Evolutionary conservation across 2,888 invertebrate genomes (phyloP).

Genomic region (Labia minor): DNA sequence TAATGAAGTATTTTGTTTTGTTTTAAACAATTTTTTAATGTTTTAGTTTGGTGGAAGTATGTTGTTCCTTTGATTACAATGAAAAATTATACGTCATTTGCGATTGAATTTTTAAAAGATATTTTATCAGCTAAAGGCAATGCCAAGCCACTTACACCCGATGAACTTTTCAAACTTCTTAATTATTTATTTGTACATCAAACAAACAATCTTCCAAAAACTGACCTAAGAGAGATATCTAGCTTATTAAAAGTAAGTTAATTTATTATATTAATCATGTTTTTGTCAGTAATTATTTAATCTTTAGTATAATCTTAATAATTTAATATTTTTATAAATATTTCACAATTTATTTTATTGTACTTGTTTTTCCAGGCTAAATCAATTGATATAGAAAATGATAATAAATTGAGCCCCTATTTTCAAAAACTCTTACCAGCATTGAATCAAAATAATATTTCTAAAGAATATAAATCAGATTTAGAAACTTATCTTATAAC

Average conservation of each 20-base stretch:
- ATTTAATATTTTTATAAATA: conserved; percentile 17
- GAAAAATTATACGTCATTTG: conserved; percentile 56
- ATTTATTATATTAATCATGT: neutral
- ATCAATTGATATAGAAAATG: conserved; percentile 31
- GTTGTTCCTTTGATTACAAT: conserved; percentile 61
- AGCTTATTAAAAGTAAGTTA: neutral
- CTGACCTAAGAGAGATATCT: conserved; percentile 28
- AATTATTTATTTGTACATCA: too few species aligned
- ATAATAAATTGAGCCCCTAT: conserved; percentile 35
- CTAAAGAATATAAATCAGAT: neutral
- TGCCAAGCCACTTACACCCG: conserved; percentile 39
- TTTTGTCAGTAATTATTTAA: too few species aligned
- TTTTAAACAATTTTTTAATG: conserved; percentile 14
- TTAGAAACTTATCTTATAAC: conserved; percentile 45
- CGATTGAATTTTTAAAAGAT: conserved; percentile 49
- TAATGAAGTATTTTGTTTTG: conserved; percentile 17
- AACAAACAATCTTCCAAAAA: conserved; percentile 39
- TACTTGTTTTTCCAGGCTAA: conserved; percentile 41
- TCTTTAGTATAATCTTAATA: too few species aligned
- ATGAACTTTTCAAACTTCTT: conserved; percentile 41
- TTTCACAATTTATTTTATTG: conserved; percentile 21
- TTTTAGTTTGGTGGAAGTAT: conserved; percentile 61
- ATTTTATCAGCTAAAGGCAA: conserved; percentile 40
- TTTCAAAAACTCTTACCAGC: conserved; percentile 47
- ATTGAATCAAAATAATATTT: conserved; percentile 25